Conservation (phyloP, 2,113 vertebrate species). For the Notiomystis cincta region DNA sequence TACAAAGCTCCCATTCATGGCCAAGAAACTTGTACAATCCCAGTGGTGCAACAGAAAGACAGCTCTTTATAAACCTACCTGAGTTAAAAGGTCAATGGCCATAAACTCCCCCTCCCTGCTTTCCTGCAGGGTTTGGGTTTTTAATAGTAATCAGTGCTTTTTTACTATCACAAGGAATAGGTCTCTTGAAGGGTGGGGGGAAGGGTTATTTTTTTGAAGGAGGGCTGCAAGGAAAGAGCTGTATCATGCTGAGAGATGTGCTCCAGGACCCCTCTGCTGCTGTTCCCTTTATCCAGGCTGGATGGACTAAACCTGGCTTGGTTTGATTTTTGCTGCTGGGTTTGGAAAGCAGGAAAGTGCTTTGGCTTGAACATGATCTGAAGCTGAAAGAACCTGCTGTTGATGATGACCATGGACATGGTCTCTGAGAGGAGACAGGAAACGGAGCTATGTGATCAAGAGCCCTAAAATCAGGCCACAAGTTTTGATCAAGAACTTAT, state of each 20-base stretch:
- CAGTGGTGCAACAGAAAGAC: constrained; percentile 59
- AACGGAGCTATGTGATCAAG: background rate
- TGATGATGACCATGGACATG: background rate
- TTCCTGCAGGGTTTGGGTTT: constrained; percentile 50
- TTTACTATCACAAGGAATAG: constrained; percentile 1
- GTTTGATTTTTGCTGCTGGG: background rate
- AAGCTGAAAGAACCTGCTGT: background rate
- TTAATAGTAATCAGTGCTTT: constrained; percentile 47
- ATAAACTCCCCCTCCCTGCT: constrained; percentile 34
- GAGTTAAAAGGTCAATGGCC: constrained; percentile 69
- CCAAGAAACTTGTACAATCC: constrained; percentile 61
- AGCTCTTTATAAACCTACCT: constrained; percentile 67
- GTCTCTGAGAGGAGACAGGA: background rate
- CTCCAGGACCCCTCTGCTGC: background rate
- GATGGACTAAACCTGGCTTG: background rate
- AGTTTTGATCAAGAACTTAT: background rate
- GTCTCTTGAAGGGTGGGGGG: background rate
- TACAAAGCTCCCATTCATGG: constrained; percentile 73
- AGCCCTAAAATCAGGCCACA: background rate
- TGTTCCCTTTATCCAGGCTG: background rate
- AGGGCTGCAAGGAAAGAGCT: background rate
- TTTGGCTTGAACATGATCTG: background rate
- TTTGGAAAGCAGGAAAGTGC: background rate
- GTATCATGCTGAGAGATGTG: background rate
- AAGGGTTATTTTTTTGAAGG: background rate